Conservation (phyloP, 2,888 invertebrate genomes). For the Lasioglossum vierecki region DNA sequence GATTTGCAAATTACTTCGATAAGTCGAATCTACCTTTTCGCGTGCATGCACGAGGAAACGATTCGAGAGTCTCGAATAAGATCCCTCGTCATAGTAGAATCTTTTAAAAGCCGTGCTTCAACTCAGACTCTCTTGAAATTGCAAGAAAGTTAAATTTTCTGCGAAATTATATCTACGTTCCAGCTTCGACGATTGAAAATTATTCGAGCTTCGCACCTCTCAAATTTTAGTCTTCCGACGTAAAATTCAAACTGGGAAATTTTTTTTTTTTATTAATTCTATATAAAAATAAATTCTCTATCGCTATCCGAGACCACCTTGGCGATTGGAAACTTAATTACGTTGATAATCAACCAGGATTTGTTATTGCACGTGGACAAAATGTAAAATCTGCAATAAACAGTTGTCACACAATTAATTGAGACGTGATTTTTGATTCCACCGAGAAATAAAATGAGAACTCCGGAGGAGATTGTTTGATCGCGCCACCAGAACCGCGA, state of each 20-base stretch:
- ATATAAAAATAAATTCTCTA: too few relatives aligned
- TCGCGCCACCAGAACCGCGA: background rate
- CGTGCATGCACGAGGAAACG: background rate
- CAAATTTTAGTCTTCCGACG: too few relatives aligned
- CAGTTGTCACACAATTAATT: too few relatives aligned
- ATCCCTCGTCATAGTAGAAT: background rate
- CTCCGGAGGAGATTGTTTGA: background rate
- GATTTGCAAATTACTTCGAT: background rate
- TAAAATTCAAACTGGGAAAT: too few relatives aligned
- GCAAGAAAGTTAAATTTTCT: background rate
- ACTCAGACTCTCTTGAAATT: background rate
- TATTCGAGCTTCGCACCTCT: background rate
- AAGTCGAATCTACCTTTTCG: background rate
- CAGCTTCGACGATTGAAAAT: background rate
- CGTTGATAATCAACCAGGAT: too few relatives aligned
- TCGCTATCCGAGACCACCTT: too few relatives aligned
- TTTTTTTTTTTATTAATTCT: too few relatives aligned
- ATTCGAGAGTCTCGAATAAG: background rate
- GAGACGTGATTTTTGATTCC: background rate
- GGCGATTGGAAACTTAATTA: too few relatives aligned
- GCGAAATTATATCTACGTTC: background rate
- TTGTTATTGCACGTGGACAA: too few relatives aligned
- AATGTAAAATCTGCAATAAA: too few relatives aligned
- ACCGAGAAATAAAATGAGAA: background rate
- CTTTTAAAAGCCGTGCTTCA: background rate